phyloP scores from a whole-genome alignment of 2,113 vertebrate genomes.

The Equus quagga region DNA sequence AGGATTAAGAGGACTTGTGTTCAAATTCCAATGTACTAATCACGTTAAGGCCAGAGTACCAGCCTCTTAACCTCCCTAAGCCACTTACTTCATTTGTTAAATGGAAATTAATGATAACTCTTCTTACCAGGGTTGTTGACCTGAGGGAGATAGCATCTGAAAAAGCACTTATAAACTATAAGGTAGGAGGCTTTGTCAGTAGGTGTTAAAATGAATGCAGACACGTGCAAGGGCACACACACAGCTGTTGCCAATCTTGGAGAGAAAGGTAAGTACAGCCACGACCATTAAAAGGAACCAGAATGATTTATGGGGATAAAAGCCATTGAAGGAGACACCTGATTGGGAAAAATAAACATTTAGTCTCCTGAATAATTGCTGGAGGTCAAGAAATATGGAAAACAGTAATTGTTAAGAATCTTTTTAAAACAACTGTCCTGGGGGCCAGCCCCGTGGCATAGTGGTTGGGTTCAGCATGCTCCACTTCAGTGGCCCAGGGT shows the following conservation, averaged over 20 bases:
- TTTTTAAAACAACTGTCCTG: not conserved
- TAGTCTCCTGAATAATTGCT: not conserved
- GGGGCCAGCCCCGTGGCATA: too few relatives aligned
- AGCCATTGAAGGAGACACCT: not conserved
- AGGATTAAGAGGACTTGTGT: not conserved
- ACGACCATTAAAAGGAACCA: not conserved
- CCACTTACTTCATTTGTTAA: constrained; percentile 47
- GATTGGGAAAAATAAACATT: not conserved
- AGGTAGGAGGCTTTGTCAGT: not conserved
- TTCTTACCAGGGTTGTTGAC: not conserved
- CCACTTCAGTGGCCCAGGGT: too few relatives aligned
- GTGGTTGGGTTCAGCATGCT: too few relatives aligned
- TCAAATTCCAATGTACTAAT: constrained; percentile 59
- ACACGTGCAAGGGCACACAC: not conserved
- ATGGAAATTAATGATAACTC: constrained; percentile 54
- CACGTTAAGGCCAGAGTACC: not conserved
- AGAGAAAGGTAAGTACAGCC: constrained; percentile 18
- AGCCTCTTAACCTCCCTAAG: constrained; percentile 43
- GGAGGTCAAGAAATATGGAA: not conserved
- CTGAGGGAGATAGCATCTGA: constrained; percentile 18
- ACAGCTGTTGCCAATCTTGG: not conserved
- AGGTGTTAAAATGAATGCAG: constrained; percentile 16
- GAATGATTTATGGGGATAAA: not conserved
- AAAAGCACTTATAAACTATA: constrained; percentile 49
- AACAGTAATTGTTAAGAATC: not conserved